phyloP scores from a whole-genome alignment of 1,140 invertebrate genomes.

The Bombus fervidus region DNA sequence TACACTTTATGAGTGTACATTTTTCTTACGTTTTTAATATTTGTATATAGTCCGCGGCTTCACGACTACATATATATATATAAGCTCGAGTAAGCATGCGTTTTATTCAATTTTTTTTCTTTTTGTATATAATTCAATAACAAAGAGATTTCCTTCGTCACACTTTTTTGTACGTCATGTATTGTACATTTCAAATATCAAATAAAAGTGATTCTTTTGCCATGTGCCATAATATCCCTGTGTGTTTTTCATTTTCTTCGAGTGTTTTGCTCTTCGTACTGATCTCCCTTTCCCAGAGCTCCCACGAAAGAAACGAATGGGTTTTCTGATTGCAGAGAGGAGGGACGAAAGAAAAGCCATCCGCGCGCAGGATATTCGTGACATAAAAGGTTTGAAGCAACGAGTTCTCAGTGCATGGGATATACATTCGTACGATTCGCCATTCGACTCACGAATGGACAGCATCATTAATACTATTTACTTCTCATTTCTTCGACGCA shows the following conservation, averaged over 20 bases:
- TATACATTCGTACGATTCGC: slow-evolving; percentile 32
- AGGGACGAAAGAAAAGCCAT: slow-evolving; percentile 75
- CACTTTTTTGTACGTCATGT: slow-evolving; percentile 31
- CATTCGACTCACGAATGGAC: slow-evolving; percentile 35
- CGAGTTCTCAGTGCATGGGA: slow-evolving; percentile 67
- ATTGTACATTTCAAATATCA: slow-evolving; percentile 52
- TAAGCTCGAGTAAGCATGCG: slow-evolving; percentile 59
- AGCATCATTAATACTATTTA: slow-evolving; percentile 24
- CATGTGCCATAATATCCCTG: slow-evolving; percentile 31
- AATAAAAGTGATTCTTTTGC: slow-evolving; percentile 68
- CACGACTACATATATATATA: slow-evolving; percentile 6
- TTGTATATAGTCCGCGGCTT: slow-evolving; percentile 50
- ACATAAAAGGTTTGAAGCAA: slow-evolving; percentile 80
- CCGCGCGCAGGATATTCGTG: slow-evolving; percentile 78
- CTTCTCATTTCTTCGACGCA: slow-evolving; percentile 16
- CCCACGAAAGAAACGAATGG: slow-evolving; percentile 50
- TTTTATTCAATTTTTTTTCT: not conserved
- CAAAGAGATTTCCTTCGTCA: not conserved
- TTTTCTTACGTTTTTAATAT: slow-evolving; percentile 20
- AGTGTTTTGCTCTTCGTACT: slow-evolving; percentile 14
- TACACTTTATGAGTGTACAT: slow-evolving; percentile 38
- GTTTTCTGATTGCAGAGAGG: slow-evolving; percentile 73
- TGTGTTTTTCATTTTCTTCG: slow-evolving; percentile 50
- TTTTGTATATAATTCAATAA: slow-evolving; percentile 46
- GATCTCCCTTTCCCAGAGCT: slow-evolving; percentile 6